Base-by-base conservation (phyloP, 2,888 invertebrate genomes). In the Hydrotaea cyrtoneurina region DNA sequence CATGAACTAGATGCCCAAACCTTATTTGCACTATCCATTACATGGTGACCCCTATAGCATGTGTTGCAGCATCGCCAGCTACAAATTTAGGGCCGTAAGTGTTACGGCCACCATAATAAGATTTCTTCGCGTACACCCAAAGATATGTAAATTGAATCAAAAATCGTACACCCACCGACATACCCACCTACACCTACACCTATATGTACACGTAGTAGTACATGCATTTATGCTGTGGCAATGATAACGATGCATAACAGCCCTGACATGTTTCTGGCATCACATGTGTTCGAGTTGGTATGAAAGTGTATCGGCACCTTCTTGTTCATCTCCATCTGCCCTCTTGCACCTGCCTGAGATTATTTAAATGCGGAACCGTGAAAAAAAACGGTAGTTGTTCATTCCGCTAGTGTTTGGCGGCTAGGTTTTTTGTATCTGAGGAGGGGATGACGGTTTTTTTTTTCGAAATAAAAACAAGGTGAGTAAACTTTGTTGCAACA, bases 241-340 rank as follows among this genome's bases (percentile, higher is more conserved):
- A 46, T n/a, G 69, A 69, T 69, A 69, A 69, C 69, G 69, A 69
- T 69, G 46, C n/a, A 2, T 31, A 39, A 69, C 21, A 69, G 69
- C 69, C 69, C 69, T 69, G 69, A 69, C 69, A 69, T 69, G 69
- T 69, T 69, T 69, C 46, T 69, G 69, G 69, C 69, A 69, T 43
- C 62, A 62, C n/a, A n/a, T 8, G n/a, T 31, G 31, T 7, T 11
- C 7, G 43, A 43, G 43, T 43, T 3, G 4, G 31, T 31, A 2
- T 31, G 31, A 39, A 1, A 8, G 39, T 13, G 13, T 13, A 8
- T 39, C 39, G 10, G 26, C 59, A 59, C 62, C 62, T 62, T 15
- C 39, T 11, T 2, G 10, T 15, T 31, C 8, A 10, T 23, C 26
- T 26, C 31, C 62, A 26, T 15, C 31, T 8, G n/a, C 43, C 15